phyloP scores from a whole-genome alignment of 2,888 invertebrate genomes.

The Volucella zonaria region DNA sequence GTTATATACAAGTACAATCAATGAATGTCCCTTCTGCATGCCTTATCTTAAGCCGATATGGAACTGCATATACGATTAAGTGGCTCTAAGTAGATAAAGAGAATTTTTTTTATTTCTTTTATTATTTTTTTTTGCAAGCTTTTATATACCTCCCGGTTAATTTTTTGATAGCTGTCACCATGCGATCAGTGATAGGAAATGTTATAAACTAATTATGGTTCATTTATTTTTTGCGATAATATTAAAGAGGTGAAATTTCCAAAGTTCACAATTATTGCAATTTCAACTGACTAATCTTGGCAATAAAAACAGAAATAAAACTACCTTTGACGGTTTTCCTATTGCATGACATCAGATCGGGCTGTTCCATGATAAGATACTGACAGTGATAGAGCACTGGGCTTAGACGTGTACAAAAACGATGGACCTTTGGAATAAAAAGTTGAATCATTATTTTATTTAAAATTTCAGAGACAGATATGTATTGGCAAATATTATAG shows the following conservation, averaged over 20 bases:
- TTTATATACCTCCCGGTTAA: no score
- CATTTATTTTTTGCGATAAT: constrained; percentile 1
- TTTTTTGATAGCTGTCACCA: no score
- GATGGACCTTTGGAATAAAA: no score
- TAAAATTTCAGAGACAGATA: no score
- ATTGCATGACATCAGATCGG: background rate
- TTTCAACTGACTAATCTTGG: constrained; percentile 19
- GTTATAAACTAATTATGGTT: constrained; percentile 17
- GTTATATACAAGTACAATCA: background rate
- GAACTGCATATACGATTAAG: background rate
- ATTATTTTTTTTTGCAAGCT: no score
- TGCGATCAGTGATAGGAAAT: constrained; percentile 3
- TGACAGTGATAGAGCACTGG: no score
- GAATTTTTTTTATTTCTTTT: background rate
- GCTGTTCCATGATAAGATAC: no score
- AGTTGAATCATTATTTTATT: no score
- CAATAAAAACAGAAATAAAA: constrained; percentile 14
- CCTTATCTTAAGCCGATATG: constrained; percentile 14
- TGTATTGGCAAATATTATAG: no score
- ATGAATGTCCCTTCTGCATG: background rate
- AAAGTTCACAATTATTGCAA: constrained; percentile 37
- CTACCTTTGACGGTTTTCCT: constrained; percentile 26
- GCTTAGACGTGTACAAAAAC: no score
- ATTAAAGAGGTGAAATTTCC: constrained; percentile 21
- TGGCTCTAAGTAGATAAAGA: background rate